A percentile compares a stretch with the other conserved stretches of the same genome.
Conservation (phyloP, 2,797 vertebrate genomes). For the Valencia hispanica region DNA sequence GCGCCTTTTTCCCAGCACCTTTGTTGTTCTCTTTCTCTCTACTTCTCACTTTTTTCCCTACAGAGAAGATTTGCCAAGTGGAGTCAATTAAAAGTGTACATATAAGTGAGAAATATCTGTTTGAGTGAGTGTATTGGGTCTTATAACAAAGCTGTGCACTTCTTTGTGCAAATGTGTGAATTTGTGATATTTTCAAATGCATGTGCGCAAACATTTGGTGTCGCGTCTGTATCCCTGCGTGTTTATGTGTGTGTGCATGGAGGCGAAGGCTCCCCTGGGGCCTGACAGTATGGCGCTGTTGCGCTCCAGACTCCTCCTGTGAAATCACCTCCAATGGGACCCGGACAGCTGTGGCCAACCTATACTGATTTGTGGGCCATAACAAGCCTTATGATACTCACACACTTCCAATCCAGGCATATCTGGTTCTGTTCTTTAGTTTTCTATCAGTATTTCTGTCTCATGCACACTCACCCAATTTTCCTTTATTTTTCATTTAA, state of each 20-base stretch:
- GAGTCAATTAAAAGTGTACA: constrained; percentile 82
- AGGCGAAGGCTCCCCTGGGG: constrained; percentile 77
- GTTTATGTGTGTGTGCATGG: constrained; percentile 48
- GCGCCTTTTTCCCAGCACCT: constrained; percentile 38
- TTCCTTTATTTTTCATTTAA: constrained; percentile 43
- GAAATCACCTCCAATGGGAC: constrained; percentile 78
- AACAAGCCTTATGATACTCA: constrained; percentile 77
- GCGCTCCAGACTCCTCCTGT: constrained; percentile 72
- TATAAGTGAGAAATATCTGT: constrained; percentile 72
- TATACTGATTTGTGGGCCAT: constrained; percentile 76
- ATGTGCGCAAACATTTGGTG: constrained; percentile 34
- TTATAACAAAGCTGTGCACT: constrained; percentile 46
- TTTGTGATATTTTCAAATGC: constrained; percentile 55
- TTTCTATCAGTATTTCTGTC: constrained; percentile 40
- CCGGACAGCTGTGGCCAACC: constrained; percentile 83
- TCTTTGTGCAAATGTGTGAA: constrained; percentile 71
- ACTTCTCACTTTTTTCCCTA: constrained; percentile 61
- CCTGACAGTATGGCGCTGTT: constrained; percentile 78
- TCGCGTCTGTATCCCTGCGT: constrained; percentile 29
- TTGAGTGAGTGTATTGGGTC: constrained; percentile 46
- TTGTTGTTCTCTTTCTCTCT: constrained; percentile 42
- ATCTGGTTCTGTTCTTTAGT: constrained; percentile 57
- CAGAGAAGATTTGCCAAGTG: constrained; percentile 70
- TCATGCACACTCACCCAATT: constrained; percentile 8
- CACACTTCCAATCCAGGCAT: constrained; percentile 49